These are phyloP conservation scores for Salvelinus fontinalis DNA, from an alignment of 2,113 vertebrate genomes.

Conservation along the genomic window DNA sequence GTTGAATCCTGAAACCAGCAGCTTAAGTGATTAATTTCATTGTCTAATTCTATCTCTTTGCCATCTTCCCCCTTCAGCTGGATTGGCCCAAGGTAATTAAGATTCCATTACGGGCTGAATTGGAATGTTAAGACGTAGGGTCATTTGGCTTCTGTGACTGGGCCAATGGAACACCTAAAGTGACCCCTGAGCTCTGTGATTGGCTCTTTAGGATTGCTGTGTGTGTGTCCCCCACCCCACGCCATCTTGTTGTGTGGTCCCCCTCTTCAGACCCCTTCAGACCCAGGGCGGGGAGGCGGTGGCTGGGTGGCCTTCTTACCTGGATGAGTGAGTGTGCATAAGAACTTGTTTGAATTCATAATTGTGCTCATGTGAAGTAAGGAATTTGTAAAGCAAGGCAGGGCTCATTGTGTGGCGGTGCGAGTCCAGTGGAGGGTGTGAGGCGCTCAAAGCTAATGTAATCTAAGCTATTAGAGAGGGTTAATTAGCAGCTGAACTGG, in stretches of 20 bases:
- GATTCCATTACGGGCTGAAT: conserved; percentile 70
- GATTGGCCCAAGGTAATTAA: conserved; percentile 67
- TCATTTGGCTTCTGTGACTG: conserved; percentile 60
- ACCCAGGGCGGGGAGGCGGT: conserved; percentile 57
- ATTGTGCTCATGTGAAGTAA: conserved; percentile 79
- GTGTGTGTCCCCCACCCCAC: conserved; percentile 32
- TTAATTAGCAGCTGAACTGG: conserved; percentile 82
- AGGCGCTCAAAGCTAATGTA: conserved; percentile 82
- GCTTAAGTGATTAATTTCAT: conserved; percentile 38
- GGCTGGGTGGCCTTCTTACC: conserved; percentile 57
- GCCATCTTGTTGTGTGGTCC: conserved; percentile 78
- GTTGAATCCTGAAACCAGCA: conserved; percentile 34
- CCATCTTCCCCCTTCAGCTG: conserved; percentile 44
- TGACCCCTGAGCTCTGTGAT: conserved; percentile 69
- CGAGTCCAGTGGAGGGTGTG: conserved; percentile 75
- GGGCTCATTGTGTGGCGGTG: conserved; percentile 78
- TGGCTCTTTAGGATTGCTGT: conserved; percentile 35
- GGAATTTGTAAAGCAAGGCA: conserved; percentile 83
- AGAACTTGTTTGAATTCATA: conserved; percentile 85
- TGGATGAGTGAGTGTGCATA: conserved; percentile 80
- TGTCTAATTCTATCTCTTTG: conserved; percentile 59
- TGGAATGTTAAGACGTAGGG: conserved; percentile 68
- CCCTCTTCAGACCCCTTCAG: conserved; percentile 69
- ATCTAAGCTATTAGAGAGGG: conserved; percentile 83
- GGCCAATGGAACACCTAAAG: conserved; percentile 68